These are phyloP conservation scores for Caenorhabditis sp. DNA, from an alignment of 2,888 invertebrate genomes.

Conservation along the genomic window DNA sequence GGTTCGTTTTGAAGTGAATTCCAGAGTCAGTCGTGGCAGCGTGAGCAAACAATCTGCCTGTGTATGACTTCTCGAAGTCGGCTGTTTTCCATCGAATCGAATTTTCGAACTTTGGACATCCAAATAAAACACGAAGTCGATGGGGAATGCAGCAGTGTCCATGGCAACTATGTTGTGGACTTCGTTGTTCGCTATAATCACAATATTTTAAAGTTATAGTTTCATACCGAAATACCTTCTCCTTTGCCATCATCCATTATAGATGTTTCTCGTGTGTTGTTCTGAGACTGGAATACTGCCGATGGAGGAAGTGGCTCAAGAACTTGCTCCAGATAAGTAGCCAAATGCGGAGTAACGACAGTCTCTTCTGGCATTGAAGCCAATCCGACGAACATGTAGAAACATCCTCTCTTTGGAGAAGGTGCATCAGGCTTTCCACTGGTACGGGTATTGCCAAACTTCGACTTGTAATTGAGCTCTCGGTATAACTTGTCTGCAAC, in stretches of 20 bases:
- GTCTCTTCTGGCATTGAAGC: slow-evolving; percentile 98
- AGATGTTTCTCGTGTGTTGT: slow-evolving; percentile 43
- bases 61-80: slow-evolving; percentile 66
- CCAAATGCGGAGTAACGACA: slow-evolving; percentile 95
- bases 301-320: slow-evolving; percentile 74
- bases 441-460: slow-evolving; percentile 11
- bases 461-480: slow-evolving; percentile 38
- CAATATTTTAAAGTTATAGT: too few species aligned
- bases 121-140: slow-evolving; percentile 98
- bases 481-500: slow-evolving; percentile 50
- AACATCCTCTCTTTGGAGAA: slow-evolving; percentile 89
- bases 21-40: slow-evolving; percentile 96
- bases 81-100: slow-evolving; percentile 87
- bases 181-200: slow-evolving; percentile 39
- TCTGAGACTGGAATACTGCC: slow-evolving; percentile 52
- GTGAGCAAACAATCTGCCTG: slow-evolving; percentile 85
- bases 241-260: slow-evolving; percentile 41
- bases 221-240: slow-evolving; percentile 18
- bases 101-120: slow-evolving; percentile 98
- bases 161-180: slow-evolving; percentile 76
- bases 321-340: slow-evolving; percentile 92
- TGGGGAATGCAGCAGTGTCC: slow-evolving; percentile 90
- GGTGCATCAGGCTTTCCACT: neutral
- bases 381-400: slow-evolving; percentile 95
- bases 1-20: slow-evolving; percentile 89